These are phyloP conservation scores for Scotopteryx bipunctaria DNA, from an alignment of 2,888 invertebrate species.

Conservation along the genomic window DNA sequence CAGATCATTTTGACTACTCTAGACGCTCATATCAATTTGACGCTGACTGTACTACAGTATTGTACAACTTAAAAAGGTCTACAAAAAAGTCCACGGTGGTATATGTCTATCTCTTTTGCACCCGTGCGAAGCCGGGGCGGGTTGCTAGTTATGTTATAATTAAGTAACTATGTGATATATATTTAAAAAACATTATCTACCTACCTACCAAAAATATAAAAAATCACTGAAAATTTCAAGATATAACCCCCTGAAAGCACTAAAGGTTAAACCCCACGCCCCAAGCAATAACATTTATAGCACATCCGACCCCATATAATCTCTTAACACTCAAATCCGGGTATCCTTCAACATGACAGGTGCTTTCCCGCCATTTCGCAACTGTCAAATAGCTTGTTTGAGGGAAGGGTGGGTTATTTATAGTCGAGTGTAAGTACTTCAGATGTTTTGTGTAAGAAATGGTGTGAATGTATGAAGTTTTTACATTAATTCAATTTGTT, in stretches of 20 bases:
- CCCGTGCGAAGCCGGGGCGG: too few relatives aligned
- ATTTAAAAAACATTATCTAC: not conserved
- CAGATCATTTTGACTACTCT: too few relatives aligned
- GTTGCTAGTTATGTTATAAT: too few relatives aligned
- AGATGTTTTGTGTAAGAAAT: not conserved
- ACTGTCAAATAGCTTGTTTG: constrained; percentile 67
- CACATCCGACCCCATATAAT: constrained; percentile 61
- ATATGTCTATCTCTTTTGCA: too few relatives aligned
- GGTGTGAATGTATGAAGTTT: not conserved
- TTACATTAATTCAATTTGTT: too few relatives aligned
- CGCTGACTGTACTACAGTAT: too few relatives aligned
- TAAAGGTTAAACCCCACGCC: constrained; percentile 69
- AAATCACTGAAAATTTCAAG: constrained; percentile 42
- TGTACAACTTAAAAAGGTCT: too few relatives aligned
- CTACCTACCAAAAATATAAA: constrained; percentile 5
- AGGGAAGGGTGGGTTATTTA: constrained; percentile 34
- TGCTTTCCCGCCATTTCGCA: constrained; percentile 62
- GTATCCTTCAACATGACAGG: constrained; percentile 67
- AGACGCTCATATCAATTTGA: too few relatives aligned
- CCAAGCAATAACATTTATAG: constrained; percentile 68
- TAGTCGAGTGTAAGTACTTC: constrained; percentile 25
- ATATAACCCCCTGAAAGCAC: constrained; percentile 44
- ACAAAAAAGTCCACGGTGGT: too few relatives aligned
- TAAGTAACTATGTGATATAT: too few relatives aligned
- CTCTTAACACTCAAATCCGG: constrained; percentile 70